Evolutionary conservation across 1,140 invertebrate genomes (phyloP), one percentile per base, ranked within the genome.

Genomic region (Solenopsis invicta): DNA sequence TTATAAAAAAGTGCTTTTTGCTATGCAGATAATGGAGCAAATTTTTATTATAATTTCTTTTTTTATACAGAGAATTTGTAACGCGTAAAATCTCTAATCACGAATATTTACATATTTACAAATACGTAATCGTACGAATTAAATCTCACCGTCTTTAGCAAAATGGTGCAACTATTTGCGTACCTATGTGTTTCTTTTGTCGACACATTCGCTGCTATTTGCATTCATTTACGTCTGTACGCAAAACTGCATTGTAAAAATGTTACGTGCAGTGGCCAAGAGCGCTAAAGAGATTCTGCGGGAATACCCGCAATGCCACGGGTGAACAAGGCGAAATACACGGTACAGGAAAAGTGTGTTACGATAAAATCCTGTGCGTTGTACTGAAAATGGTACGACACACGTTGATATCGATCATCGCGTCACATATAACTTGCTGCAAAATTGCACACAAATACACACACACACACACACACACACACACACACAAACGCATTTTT

Each of bases 261-360:
- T 80, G 62, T 80, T 69, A 67, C 62, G 62, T 69, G 34, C 77
- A 66, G 34, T 80, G 52, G 67, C 64, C 62, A 56, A 69, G 77
- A 29, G 45, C 29, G 61, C 12, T 67, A 66, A 80, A 80, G 76
- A 80, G 76, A 67, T 80, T 80, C 62, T 34, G n/a, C 8, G 48
- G 48, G 34, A 67, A 52, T 69, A 13, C 34, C 4, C 8, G 48
- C 77, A 41, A 66, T 66, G 61, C 48, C 24, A 21, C 45, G n/a
- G 45, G 12, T 54, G 77, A 56, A 69, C 21, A 69, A 54, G 48
- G 62, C 62, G 21, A 54, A 69, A 80, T 54, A 67, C 62, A 69
- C 13, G n/a, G 48, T 80, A 80, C 77, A 80, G 48, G 62, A 80
- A 80, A 80, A 80, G 77, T 41, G 77, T 80, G 64, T 80, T 80